Conservation (phyloP, 2,888 invertebrate species). For the Rhamnusium bicolor region DNA sequence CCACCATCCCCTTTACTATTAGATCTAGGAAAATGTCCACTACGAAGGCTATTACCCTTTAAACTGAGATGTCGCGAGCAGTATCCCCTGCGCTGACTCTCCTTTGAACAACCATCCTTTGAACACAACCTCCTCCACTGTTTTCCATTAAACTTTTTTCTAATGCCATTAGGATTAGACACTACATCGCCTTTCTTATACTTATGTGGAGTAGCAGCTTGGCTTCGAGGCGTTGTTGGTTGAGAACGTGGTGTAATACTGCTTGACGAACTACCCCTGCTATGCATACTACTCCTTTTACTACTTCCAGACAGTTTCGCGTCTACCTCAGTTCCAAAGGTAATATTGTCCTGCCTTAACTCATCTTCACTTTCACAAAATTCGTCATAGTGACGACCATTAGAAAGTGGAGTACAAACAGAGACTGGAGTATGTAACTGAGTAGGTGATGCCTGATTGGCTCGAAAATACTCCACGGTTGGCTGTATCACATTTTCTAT, state of each 20-base stretch:
- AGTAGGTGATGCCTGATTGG: slow-evolving; percentile 73
- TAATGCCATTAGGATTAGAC: slow-evolving; percentile 93
- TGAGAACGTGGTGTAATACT: slow-evolving; percentile 92
- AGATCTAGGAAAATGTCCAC: slow-evolving; percentile 71
- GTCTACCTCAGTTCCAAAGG: slow-evolving; percentile 86
- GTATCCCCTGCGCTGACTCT: slow-evolving; percentile 97
- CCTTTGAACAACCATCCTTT: slow-evolving; percentile 94
- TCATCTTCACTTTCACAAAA: slow-evolving; percentile 93
- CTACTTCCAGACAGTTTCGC: slow-evolving; percentile 83
- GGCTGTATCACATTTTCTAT: slow-evolving; percentile 45
- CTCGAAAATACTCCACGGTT: slow-evolving; percentile 55
- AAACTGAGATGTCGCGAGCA: slow-evolving; percentile 97
- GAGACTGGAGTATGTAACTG: slow-evolving; percentile 71
- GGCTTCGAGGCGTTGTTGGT: slow-evolving; percentile 89
- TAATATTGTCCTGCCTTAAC: slow-evolving; percentile 83
- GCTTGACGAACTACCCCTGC: slow-evolving; percentile 92
- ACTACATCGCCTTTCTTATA: slow-evolving; percentile 98
- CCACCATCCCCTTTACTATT: slow-evolving; percentile 77
- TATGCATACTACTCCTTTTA: slow-evolving; percentile 92
- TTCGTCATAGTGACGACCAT: slow-evolving; percentile 80
- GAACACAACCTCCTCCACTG: slow-evolving; percentile 99
- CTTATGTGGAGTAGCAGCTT: slow-evolving; percentile 94
- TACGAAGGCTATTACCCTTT: slow-evolving; percentile 78
- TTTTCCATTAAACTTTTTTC: slow-evolving; percentile 99
- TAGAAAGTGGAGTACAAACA: slow-evolving; percentile 73